Evolutionary conservation across 2,797 vertebrate species (phyloP), one percentile per base, ranked within the genome.

Genomic region (Glossophaga mutica): DNA sequence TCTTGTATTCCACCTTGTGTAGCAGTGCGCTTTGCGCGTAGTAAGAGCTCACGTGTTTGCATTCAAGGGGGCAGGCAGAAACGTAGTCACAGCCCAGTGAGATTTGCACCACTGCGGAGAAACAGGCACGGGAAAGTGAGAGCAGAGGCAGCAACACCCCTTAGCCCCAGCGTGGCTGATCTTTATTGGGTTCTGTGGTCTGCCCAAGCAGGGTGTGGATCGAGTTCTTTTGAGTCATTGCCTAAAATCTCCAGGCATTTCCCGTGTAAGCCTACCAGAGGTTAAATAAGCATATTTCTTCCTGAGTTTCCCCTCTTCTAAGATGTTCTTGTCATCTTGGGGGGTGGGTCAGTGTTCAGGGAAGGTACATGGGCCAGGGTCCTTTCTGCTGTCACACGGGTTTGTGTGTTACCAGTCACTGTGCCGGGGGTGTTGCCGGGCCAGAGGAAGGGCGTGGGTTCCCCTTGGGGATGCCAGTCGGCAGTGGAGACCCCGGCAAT

Each of bases 251-350:
- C 59, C 37, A 83, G 73, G 19, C 44, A 46, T 46, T 85, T 52
- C 34, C 22, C 83, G 0, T 14, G 21, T 82, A 11, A 59, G 55
- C 39, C 6, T 32, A 24, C 48, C 6, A 24, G 71, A 79, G n/a
- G 44, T 78, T 90, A 37, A 68, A 68, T 21, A 55, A 79, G 74
- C 55, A 4, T 9, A 6, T 11, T 57, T 62, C 24, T 87, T 48
- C 39, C 65, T 29, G 24, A 68, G 77, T 84, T 62, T 48, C 15
- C 11, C 18, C 94, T 82, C 32, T 34, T 55, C 5, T 52, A 77
- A 84, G 29, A n/a, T 59, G n/a, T 85, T 82, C 48, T 90, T 93
- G 22, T 82, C 34, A 42, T 74, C 84, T 95, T 34, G 39, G 29
- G 39, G 6, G 39, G 50, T 24, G 50, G 50, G 11, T 57, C 42